These are phyloP conservation scores for Paracanthobrama guichenoti DNA, from an alignment of 2,113 vertebrate species.

Conservation along the genomic window DNA sequence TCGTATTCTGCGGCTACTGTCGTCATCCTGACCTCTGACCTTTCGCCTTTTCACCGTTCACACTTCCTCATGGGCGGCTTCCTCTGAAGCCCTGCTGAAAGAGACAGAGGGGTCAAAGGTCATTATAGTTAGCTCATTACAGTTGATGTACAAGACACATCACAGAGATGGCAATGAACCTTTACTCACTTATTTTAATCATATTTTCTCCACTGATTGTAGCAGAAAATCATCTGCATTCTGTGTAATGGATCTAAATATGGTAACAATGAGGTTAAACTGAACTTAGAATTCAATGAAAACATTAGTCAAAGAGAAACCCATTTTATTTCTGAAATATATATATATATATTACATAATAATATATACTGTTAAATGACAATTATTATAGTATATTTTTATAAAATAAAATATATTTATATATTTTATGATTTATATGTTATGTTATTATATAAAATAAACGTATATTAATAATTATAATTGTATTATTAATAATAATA, in stretches of 20 bases:
- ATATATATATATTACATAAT: too few species aligned
- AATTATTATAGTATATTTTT: too few species aligned
- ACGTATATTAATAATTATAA: too few species aligned
- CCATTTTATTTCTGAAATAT: too few species aligned
- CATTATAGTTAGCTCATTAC: background rate
- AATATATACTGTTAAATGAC: too few species aligned
- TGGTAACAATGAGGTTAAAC: background rate
- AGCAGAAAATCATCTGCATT: background rate
- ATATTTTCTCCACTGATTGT: background rate
- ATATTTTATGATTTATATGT: too few species aligned
- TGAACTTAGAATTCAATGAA: background rate
- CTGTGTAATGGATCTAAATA: background rate
- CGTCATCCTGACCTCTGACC: slow-evolving; percentile 84
- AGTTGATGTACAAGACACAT: background rate
- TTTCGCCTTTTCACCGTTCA: slow-evolving; percentile 65
- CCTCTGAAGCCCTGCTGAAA: slow-evolving; percentile 72
- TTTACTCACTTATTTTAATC: background rate
- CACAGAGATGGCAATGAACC: background rate
- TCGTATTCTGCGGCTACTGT: slow-evolving; percentile 91
- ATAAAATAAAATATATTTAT: too few species aligned
- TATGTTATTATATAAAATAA: too few species aligned
- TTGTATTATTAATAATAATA: too few species aligned
- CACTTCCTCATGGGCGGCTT: slow-evolving; percentile 81
- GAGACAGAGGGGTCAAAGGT: slow-evolving; percentile 40
- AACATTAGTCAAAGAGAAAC: background rate